Percentiles rank a stretch among this genome's conserved stretches.
These are phyloP conservation scores for Phocoena phocoena DNA, from an alignment of 2,113 vertebrate genomes.

Conservation along the genomic window DNA sequence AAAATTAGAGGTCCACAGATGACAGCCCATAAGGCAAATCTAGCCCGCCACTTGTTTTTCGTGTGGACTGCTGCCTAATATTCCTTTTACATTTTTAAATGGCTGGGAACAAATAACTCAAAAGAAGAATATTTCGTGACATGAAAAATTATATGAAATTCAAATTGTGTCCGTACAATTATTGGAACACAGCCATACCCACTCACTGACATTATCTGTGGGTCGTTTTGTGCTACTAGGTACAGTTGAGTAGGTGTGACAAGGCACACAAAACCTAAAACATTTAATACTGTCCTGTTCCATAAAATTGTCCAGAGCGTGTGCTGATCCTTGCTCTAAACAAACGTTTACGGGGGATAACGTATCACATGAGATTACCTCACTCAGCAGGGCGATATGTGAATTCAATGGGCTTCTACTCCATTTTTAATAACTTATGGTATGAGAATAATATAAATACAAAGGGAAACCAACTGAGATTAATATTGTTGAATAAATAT, in stretches of 20 bases:
- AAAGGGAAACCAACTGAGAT: neutral
- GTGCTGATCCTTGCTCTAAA: neutral
- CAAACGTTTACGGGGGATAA: too few species aligned
- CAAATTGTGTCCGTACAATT: neutral
- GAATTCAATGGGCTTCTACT: neutral
- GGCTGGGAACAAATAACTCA: neutral
- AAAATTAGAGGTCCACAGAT: accelerated
- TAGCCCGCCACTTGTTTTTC: neutral
- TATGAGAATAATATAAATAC: neutral
- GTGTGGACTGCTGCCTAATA: accelerated
- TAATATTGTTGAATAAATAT: neutral
- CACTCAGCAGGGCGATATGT: too few species aligned
- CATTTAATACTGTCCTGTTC: neutral
- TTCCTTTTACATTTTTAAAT: neutral
- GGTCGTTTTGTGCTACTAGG: neutral
- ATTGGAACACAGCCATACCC: neutral
- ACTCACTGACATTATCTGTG: neutral
- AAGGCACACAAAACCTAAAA: neutral
- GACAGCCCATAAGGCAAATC: too few species aligned
- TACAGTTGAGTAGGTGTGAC: too few species aligned
- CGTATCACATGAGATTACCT: neutral
- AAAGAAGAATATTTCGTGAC: neutral
- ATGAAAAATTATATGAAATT: neutral
- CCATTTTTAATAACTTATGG: neutral
- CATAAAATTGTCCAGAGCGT: neutral